Evolutionary conservation across 2,113 vertebrate genomes (phyloP), one percentile per base, ranked within the genome.

Genomic region (Haemorhous mexicanus): DNA sequence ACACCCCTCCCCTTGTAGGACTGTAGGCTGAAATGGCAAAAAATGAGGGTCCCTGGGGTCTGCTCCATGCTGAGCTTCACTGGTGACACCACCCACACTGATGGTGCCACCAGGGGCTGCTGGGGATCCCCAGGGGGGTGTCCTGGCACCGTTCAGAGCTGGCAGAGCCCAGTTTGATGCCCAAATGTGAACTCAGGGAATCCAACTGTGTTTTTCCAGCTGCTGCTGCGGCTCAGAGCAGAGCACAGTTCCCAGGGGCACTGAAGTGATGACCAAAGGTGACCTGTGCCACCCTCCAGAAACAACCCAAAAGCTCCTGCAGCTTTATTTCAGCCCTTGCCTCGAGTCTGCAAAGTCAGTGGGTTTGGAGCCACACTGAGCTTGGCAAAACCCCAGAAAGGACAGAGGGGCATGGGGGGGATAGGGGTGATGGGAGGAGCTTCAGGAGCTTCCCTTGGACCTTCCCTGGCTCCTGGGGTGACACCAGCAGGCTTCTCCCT

Each of bases 1-100:
- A 2, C 2, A 3, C 18, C 9, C 9, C 35, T 9, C 17, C 26
- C 6, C 30, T 2, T 2, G 0, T 2, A 16, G 8, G 19, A 2
- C 7, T 89, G 74, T 17, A 19, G 35, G 49, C 16, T 83, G 55
- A 17, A 64, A 83, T 78, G 14, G 13, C 32, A 55, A 33, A 69
- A 89, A 46, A 30, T 1, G 5, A 33, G 24, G 3, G 24, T 30
- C 39, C 59, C 28, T 2, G 9, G 16, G 32, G 16, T 49, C 49
- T 84, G 18, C 62, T 80, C 15, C 1, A 0, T 15, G 43, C 80
- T 49, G 28, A 73, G 39, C 61, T 20, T 37, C n/a, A 2, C 50
- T 82, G 72, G 16, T 19, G 55, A 32, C 3, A 9, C 15, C 1
- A 8, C 76, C 1, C 4, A 15, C 13, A 5, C 8, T 3, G 3